Percentiles rank a stretch among this genome's conserved stretches.
Conservation (phyloP, 2,888 invertebrate genomes). For the Scelioninae gen. 1 region DNA sequence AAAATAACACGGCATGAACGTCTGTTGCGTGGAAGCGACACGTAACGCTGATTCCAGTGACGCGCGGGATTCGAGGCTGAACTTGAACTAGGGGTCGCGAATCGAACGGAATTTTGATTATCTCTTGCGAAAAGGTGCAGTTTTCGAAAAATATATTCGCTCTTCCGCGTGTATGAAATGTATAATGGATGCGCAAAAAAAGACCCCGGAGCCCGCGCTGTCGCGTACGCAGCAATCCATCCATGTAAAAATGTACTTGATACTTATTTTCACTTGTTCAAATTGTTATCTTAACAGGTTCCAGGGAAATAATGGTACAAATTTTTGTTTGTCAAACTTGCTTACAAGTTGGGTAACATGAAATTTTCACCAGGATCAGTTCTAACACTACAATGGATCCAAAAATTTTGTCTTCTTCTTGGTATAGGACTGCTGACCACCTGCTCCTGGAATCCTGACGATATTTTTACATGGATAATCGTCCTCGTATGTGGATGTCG, state of each 20-base stretch:
- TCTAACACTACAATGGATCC: too few species aligned
- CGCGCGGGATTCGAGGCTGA: slow-evolving; percentile 8
- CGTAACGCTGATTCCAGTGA: slow-evolving; percentile 17
- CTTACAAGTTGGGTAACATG: too few species aligned
- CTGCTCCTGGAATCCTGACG: too few species aligned
- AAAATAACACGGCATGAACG: slow-evolving; percentile 34
- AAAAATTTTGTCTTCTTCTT: too few species aligned
- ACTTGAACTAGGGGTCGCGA: background rate
- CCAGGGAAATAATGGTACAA: too few species aligned
- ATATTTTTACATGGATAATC: background rate
- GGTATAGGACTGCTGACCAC: too few species aligned
- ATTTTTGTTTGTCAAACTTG: too few species aligned
- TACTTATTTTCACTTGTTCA: too few species aligned
- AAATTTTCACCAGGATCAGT: too few species aligned
- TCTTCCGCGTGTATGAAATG: slow-evolving; percentile 21
- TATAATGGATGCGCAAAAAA: background rate
- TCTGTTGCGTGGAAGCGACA: slow-evolving; percentile 34
- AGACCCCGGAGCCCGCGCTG: slow-evolving; percentile 2
- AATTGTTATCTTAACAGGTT: too few species aligned
- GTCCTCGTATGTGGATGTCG: background rate
- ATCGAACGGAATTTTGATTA: slow-evolving; percentile 54
- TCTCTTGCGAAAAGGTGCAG: slow-evolving; percentile 40
- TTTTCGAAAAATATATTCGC: slow-evolving; percentile 51
- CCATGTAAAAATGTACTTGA: slow-evolving; percentile 44
- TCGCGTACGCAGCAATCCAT: background rate